Evolutionary conservation across 2,888 invertebrate species (phyloP), one percentile per base, ranked within the genome.

Genomic region (Drosophila merina): DNA sequence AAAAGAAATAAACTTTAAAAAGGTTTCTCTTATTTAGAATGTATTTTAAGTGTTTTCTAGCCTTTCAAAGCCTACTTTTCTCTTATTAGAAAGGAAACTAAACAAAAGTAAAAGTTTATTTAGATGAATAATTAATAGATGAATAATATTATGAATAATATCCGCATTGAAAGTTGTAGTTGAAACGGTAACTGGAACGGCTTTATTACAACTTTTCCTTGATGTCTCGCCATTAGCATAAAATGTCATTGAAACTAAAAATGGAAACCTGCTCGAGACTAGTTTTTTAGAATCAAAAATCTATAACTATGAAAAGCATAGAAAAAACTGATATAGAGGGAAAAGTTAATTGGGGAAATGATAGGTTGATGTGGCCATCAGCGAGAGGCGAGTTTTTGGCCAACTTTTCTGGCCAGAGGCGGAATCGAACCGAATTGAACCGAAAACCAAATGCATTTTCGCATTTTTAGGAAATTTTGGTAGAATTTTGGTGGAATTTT

Each of bases 301-400:
- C 20, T 2, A 20, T 20, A 20, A 20, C 2, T 20, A 20, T 20
- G 20, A 2, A 20, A 20, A 20, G 20, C 20, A 20, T 20, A 20
- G 1, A 20, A 20, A 20, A 20, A 20, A 20, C 20, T 20, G 20
- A 1, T 20, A 2, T 20, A 1, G 20, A 20, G 20, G 20, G 20
- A 20, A 68, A 56, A 57, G 57, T 68, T 68, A 68, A 68, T 68
- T 68, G 57, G 69, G 42, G 42, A 20, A 20, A 28, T 14, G 12
- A 8, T 25, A 8, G n/a, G 10, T 5, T 26, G 20, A 20, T 12
- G 9, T 14, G 14, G 14, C 14, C 14, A 14, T 14, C 14, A 14
- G 14, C 31, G 9, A 31, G 8, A 30, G n/a, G 25, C 26, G 14
- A 52, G 48, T 4, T 4, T 9, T 33, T 10, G 10, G 33, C 10